These are phyloP conservation scores for Tympanoctomys barrerae DNA, from an alignment of 2,797 vertebrate species.

Conservation along the genomic window DNA sequence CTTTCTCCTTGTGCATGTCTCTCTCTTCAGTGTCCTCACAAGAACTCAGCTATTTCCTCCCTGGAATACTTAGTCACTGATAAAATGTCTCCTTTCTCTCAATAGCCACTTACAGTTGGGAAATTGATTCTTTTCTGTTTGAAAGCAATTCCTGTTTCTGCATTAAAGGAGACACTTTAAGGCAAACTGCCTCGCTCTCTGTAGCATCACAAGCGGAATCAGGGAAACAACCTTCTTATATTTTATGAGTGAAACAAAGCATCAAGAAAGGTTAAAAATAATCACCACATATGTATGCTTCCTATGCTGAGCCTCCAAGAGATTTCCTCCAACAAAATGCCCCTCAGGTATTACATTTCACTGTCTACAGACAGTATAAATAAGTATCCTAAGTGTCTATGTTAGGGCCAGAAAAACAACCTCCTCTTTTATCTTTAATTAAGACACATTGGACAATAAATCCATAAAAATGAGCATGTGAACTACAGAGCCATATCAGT, in stretches of 20 bases:
- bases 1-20: background rate
- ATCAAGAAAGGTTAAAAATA: constrained; percentile 69
- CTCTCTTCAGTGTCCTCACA: background rate
- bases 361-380: constrained; percentile 14
- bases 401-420: constrained; percentile 21
- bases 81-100: constrained; percentile 62
- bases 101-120: constrained; percentile 59
- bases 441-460: constrained; percentile 30
- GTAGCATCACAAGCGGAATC: background rate
- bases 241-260: constrained; percentile 53
- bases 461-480: background rate
- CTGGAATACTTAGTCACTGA: constrained; percentile 51
- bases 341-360: constrained; percentile 22
- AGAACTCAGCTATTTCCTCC: constrained; percentile 18
- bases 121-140: constrained; percentile 69
- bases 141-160: constrained; percentile 64
- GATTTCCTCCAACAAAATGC: constrained; percentile 7
- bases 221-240: background rate
- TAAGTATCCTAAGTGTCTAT: background rate
- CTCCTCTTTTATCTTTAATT: constrained; percentile 45
- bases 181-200: background rate
- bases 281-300: background rate
- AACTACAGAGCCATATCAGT: background rate
- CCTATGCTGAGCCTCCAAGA: background rate
- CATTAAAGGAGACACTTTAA: constrained; percentile 52